Percentiles rank a stretch among this genome's conserved stretches.
phyloP scores from a whole-genome alignment of 2,888 invertebrate genomes.

The Macrosoma leucophasiata region DNA sequence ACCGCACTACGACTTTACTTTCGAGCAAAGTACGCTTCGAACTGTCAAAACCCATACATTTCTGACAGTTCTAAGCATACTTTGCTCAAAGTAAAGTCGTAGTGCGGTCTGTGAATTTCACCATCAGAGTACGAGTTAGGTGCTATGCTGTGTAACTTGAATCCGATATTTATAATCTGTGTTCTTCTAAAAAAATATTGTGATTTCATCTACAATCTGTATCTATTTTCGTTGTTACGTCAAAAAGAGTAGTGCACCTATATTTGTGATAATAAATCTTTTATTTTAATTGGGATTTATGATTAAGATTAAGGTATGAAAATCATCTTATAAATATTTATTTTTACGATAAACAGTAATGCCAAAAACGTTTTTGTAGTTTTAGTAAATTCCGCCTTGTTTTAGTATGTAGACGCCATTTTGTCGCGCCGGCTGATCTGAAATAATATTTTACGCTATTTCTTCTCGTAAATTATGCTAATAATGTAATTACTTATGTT shows the following conservation, averaged over 20 bases:
- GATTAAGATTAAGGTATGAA: constrained; percentile 43
- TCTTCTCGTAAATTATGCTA: too few relatives aligned
- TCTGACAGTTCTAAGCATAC: too few relatives aligned
- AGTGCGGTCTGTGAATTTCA: too few relatives aligned
- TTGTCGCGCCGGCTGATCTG: constrained; percentile 75
- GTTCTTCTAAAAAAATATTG: neutral
- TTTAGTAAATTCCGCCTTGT: constrained; percentile 63
- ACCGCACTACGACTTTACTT: too few relatives aligned
- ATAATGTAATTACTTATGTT: too few relatives aligned
- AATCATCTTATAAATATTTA: constrained; percentile 18
- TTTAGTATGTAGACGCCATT: constrained; percentile 72
- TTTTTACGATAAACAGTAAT: too few relatives aligned
- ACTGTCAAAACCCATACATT: too few relatives aligned
- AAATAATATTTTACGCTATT: constrained; percentile 53
- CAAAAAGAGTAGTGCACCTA: constrained; percentile 62
- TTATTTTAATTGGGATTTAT: constrained; percentile 46
- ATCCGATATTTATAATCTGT: constrained; percentile 1
- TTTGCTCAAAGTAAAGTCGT: too few relatives aligned
- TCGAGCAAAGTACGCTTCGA: too few relatives aligned
- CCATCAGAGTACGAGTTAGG: too few relatives aligned
- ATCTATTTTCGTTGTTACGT: constrained; percentile 48
- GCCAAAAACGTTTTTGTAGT: too few relatives aligned
- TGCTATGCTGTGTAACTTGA: too few relatives aligned
- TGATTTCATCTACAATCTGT: neutral
- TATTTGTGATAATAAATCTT: constrained; percentile 53